phyloP scores from a whole-genome alignment of 2,888 invertebrate species.

The Smittia aterrima region DNA sequence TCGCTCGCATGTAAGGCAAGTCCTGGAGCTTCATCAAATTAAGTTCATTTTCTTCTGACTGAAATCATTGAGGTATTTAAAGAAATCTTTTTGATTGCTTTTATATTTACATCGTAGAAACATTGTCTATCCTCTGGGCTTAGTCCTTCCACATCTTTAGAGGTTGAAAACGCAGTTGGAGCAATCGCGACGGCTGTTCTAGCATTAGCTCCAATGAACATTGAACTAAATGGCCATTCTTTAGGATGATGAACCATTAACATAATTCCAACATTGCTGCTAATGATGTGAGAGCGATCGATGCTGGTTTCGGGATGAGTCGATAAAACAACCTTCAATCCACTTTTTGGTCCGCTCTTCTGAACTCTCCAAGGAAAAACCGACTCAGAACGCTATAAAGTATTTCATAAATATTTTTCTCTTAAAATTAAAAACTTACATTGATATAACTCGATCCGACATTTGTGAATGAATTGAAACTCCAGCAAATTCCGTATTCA shows the following conservation, averaged over 20 bases:
- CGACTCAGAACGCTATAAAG: no score
- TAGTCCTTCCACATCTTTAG: neutral
- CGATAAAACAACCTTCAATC: neutral
- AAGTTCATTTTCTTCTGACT: neutral
- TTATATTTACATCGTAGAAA: conserved; percentile 31
- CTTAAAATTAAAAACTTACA: neutral
- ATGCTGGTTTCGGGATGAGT: neutral
- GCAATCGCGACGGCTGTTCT: conserved; percentile 40
- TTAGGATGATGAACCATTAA: conserved; percentile 42
- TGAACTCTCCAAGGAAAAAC: conserved; percentile 20
- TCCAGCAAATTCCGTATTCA: neutral
- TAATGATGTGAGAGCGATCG: neutral
- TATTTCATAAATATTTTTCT: neutral
- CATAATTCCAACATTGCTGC: conserved; percentile 27
- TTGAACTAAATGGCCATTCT: conserved; percentile 36
- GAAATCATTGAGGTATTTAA: conserved; percentile 34
- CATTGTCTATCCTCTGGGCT: neutral
- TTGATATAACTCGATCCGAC: neutral
- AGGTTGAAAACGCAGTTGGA: conserved; percentile 15
- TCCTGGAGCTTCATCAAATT: neutral
- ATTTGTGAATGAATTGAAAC: neutral
- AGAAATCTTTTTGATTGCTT: conserved; percentile 11
- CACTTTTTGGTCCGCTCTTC: neutral
- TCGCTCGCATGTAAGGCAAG: conserved; percentile 19
- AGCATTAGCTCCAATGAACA: conserved; percentile 30